phyloP scores from a whole-genome alignment of 2,797 vertebrate genomes.

The Protonibea diacanthus region DNA sequence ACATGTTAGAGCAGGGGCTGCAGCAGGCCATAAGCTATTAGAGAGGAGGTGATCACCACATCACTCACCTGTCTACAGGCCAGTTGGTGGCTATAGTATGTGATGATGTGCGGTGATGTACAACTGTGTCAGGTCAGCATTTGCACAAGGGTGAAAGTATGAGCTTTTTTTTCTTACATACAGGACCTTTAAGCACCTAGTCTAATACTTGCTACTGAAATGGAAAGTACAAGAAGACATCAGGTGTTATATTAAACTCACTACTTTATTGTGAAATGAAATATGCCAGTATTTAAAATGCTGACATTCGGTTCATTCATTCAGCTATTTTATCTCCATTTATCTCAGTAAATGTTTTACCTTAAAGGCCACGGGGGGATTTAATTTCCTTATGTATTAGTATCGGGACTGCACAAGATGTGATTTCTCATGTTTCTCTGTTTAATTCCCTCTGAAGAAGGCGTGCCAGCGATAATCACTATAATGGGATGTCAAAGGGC shows the following conservation, averaged over 20 bases:
- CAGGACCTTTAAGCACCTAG: too few relatives aligned
- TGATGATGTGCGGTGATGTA: slow-evolving; percentile 29
- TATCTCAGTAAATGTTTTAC: not conserved
- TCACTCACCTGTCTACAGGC: slow-evolving; percentile 66
- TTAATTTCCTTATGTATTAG: not conserved
- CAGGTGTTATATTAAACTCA: not conserved
- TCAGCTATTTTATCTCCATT: not conserved
- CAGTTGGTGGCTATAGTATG: slow-evolving; percentile 29
- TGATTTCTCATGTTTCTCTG: slow-evolving; percentile 17
- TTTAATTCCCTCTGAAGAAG: slow-evolving; percentile 1
- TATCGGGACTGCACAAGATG: not conserved
- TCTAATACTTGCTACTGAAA: not conserved
- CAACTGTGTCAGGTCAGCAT: slow-evolving; percentile 5
- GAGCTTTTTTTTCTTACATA: too few relatives aligned
- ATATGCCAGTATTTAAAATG: not conserved
- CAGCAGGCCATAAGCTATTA: slow-evolving; percentile 53
- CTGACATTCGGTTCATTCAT: not conserved
- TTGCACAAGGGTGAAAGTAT: not conserved
- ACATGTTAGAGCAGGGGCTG: slow-evolving; percentile 48
- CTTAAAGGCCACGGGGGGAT: not conserved
- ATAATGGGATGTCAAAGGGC: slow-evolving; percentile 9
- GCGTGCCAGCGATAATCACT: not conserved
- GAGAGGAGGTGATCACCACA: slow-evolving; percentile 42
- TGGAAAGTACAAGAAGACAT: not conserved
- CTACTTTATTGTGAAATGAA: not conserved